phyloP scores from a whole-genome alignment of 2,113 vertebrate genomes.

The Plecotus auritus region DNA sequence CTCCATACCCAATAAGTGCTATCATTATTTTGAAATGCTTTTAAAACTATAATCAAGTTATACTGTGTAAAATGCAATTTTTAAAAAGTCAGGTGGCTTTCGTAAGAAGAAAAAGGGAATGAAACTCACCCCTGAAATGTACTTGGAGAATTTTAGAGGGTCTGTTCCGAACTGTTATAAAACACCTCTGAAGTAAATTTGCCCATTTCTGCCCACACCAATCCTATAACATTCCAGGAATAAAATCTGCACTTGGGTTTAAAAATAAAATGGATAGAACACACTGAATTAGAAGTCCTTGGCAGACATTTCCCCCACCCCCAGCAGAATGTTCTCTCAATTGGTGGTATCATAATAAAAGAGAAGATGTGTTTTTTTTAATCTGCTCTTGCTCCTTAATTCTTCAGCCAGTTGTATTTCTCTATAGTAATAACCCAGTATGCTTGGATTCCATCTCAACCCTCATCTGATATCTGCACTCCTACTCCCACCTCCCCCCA shows the following conservation, averaged over 20 bases:
- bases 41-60: not conserved
- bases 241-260: constrained; percentile 60
- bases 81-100: not conserved
- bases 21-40: not conserved
- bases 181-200: constrained; percentile 60
- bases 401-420: constrained; percentile 38
- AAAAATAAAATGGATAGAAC: constrained; percentile 72
- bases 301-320: constrained; percentile 43
- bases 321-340: constrained; percentile 56
- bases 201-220: constrained; percentile 60
- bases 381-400: not conserved
- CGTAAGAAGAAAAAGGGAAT: constrained; percentile 14
- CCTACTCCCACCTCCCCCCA: not conserved
- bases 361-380: constrained; percentile 49
- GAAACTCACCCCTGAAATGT: constrained; percentile 5
- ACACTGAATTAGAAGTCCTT: constrained; percentile 71
- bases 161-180: constrained; percentile 63
- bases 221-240: constrained; percentile 74
- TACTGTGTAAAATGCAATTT: not conserved
- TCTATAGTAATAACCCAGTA: constrained; percentile 19
- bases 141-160: constrained; percentile 38
- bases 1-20: not conserved
- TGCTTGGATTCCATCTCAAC: not conserved
- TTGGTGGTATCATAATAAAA: constrained; percentile 58
- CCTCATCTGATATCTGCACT: not conserved